Base-by-base conservation (phyloP, 2,797 vertebrate genomes). In the Oceanodroma leucorhoa region DNA sequence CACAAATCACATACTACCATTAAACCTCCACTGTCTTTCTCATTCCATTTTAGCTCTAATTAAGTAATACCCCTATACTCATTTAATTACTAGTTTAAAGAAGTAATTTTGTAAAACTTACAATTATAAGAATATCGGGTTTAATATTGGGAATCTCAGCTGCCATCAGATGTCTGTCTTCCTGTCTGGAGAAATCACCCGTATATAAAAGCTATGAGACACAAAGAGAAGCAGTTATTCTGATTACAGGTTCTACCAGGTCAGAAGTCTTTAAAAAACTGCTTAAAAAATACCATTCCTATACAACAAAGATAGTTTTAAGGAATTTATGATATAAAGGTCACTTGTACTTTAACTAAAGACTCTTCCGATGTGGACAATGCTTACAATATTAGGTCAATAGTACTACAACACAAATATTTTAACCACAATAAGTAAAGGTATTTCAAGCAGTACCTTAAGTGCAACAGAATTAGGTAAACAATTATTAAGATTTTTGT, bases 111-210 rank as follows among this genome's bases (percentile, higher is more conserved):
- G 23, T 50, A 71, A 75, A 81, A 98, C 98, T 98, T 94, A 98
- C 98, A 94, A 98, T 98, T 57, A 99, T 99, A 66, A 99, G 98
- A 97, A 99, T 99, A 95, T 99, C 99, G 0, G 99, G 99, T 95
- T 99, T 99, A 93, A 99, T 99, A 36, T 99, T 99, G 43, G 99
- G 99, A 95, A 99, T 99, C 97, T 99, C 99, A 46, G 99, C 99
- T 69, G 99, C 99, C 99, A 99, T 99, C 95, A 99, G 98, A 89
- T 99, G 99, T 89, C 99, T 97, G 93, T 99, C 99, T 97, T 99
- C 99, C 95, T 99, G 99, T 78, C 99, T 99, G 61, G 99, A 99
- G 97, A 99, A 99, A 93, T 99, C 99, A 53, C 99, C 99, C 17
- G 99, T 99, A 84, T 99, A 99, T 87, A 99, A 95, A 87, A 99